Evolutionary conservation across 2,113 vertebrate species (phyloP), one percentile per base, ranked within the genome.

Genomic region (Psammodynastes pulverulentus): DNA sequence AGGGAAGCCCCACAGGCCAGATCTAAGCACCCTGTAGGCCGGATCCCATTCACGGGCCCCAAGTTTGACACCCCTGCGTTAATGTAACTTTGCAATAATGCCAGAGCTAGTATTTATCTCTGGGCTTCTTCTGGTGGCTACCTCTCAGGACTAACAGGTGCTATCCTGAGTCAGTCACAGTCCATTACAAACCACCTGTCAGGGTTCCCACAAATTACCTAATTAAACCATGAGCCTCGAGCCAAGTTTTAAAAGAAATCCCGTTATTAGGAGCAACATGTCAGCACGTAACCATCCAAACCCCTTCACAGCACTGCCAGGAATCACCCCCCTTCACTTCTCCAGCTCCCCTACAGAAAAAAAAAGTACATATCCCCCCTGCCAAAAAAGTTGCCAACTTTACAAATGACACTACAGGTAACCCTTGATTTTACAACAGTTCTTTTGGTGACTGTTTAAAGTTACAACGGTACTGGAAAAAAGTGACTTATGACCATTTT

Each of bases 131-230:
- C 17, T 17, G 15, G 5, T 21, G 72, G 53, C 13, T 15, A 72
- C 58, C 13, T 89, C 92, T 48, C 84, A 93, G 90, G 52, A 46
- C 51, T 3, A 72, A 29, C 39, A 1, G 89, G 91, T 56, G 5
- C 34, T 13, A 2, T 19, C 29, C 13, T 56, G 26, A 0, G 0
- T 0, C 0, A 39, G 91, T 56, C 49, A 1, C 46, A 62, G 29
- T 24, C 4, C 39, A 29, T 84, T 4, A 90, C 89, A 90, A 84
- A 89, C 46, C 43, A 26, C 2, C n/a, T n/a, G n/a, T n/a, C n/a
- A n/a, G n/a, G n/a, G n/a, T n/a, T n/a, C n/a, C n/a, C n/a, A n/a
- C n/a, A n/a, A n/a, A n/a, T n/a, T n/a, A n/a, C n/a, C n/a, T n/a
- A n/a, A n/a, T n/a, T n/a, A n/a, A n/a, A n/a, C n/a, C n/a, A n/a